Evolutionary conservation across 2,888 invertebrate genomes (phyloP), one percentile per base, ranked within the genome.

Genomic region (Plemyria rubiginata): DNA sequence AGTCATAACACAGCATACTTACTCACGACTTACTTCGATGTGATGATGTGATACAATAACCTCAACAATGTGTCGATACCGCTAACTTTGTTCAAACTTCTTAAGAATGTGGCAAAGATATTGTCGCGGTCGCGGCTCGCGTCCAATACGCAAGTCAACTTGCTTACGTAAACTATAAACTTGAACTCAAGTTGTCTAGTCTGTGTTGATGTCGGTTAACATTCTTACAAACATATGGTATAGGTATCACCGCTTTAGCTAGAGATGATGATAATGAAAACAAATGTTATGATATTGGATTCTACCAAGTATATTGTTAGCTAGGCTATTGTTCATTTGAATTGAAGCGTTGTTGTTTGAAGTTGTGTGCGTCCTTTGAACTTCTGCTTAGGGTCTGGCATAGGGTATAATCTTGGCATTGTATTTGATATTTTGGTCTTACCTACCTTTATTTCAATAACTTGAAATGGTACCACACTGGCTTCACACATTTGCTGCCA

Each of bases 51-150:
- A 32, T 54, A 40, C 49, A 59, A 38, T 60, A 65, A 65, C 60
- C 64, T 40, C 54, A 67, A 59, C 58, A 60, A 64, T 60, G 51
- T 65, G 41, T 13, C 22, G 49, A 49, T 60, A 41, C 60, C 57
- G 29, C 66, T 36, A 62, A 60, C 54, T 76, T 75, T 66, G 62
- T 66, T 16, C 13, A 41, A 60, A 54, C 49, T 62, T 65, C 70
- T 64, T 75, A 85, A 85, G 81, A 84, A 85, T 85, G 83, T 74
- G 78, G 71, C 66, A 69, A 73, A 75, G 77, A 76, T 77, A 79
- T 80, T 79, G 82, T 78, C 11, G 11, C 72, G 76, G 74, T 70
- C 71, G 65, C 68, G 64, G 71, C 66, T 71, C 66, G 65, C 61
- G 72, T 73, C 72, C 73, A 60, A 61, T 60, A 66, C 58, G 38